Percentiles rank a stretch among this genome's conserved stretches.
Evolutionary conservation across 1,140 invertebrate species (phyloP).

Genomic region (Palaemon carinicauda): DNA sequence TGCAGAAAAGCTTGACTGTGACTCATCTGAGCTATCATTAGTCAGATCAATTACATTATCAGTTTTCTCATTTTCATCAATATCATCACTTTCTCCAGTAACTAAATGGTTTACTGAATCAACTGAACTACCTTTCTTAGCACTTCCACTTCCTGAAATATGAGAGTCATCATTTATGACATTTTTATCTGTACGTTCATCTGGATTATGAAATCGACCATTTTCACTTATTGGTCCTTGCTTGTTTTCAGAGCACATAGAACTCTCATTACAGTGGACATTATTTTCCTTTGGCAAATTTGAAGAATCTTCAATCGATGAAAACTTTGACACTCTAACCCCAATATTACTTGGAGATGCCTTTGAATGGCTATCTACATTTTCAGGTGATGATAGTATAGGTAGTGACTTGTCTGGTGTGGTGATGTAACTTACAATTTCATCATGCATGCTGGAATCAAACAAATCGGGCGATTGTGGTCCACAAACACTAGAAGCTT

Average conservation of each 20-base stretch:
- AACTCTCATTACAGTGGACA: too few species aligned
- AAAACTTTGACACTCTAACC: too few species aligned
- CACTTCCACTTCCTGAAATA: not conserved
- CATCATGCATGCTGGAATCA: not conserved
- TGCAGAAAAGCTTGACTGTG: not conserved
- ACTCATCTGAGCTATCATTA: not conserved
- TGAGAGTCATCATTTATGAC: too few species aligned
- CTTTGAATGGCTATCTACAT: not conserved
- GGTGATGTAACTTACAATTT: not conserved
- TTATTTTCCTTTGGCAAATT: too few species aligned
- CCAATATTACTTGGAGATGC: too few species aligned
- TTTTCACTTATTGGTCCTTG: too few species aligned
- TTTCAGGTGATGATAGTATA: not conserved
- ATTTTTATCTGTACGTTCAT: too few species aligned
- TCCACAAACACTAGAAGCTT: not conserved
- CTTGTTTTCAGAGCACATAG: too few species aligned
- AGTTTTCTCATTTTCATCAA: not conserved
- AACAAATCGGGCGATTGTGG: slow-evolving; percentile 37
- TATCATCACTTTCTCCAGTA: not conserved
- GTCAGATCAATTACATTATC: slow-evolving; percentile 24
- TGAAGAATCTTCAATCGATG: too few species aligned
- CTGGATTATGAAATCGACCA: too few species aligned
- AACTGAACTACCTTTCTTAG: not conserved
- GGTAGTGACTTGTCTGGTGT: not conserved
- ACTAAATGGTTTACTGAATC: not conserved